Percentiles rank a stretch among this genome's conserved stretches.
phyloP scores from a whole-genome alignment of 1,140 invertebrate species.

The Mactra quadrangularis region DNA sequence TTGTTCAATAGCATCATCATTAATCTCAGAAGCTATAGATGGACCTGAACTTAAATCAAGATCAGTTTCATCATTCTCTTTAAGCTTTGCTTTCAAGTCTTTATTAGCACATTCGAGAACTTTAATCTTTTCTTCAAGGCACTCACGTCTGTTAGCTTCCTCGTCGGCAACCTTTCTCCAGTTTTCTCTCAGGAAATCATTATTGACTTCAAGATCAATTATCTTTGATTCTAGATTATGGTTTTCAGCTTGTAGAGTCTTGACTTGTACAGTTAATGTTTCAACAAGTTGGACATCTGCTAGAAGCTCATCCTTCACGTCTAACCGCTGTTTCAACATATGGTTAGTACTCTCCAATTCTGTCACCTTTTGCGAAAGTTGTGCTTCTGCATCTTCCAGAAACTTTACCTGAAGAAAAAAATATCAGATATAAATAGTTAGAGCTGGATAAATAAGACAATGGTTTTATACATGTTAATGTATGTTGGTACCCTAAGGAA shows the following conservation, averaged over 20 bases:
- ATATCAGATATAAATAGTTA: neutral
- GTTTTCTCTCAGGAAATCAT: conserved; percentile 77
- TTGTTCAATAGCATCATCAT: conserved; percentile 56
- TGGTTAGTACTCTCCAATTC: conserved; percentile 74
- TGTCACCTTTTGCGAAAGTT: conserved; percentile 71
- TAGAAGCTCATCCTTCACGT: conserved; percentile 67
- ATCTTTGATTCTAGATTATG: conserved; percentile 68
- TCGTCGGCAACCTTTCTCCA: conserved; percentile 78
- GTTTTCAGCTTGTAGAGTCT: conserved; percentile 71
- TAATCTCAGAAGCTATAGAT: conserved; percentile 69
- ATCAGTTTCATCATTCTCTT: conserved; percentile 73
- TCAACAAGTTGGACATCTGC: conserved; percentile 63
- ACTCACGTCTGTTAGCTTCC: conserved; percentile 73
- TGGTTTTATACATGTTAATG: no score
- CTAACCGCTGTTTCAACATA: conserved; percentile 71
- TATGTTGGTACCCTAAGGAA: no score
- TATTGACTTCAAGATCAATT: conserved; percentile 77
- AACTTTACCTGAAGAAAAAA: conserved; percentile 73
- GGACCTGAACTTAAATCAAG: conserved; percentile 61
- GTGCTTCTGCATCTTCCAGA: conserved; percentile 75
- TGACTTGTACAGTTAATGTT: conserved; percentile 71
- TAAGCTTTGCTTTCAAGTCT: conserved; percentile 74
- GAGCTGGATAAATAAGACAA: neutral
- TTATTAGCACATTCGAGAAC: conserved; percentile 72
- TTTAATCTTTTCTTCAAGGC: conserved; percentile 77